Base-by-base conservation (phyloP, 1,140 invertebrate species). In the Drosophila eugracilis region DNA sequence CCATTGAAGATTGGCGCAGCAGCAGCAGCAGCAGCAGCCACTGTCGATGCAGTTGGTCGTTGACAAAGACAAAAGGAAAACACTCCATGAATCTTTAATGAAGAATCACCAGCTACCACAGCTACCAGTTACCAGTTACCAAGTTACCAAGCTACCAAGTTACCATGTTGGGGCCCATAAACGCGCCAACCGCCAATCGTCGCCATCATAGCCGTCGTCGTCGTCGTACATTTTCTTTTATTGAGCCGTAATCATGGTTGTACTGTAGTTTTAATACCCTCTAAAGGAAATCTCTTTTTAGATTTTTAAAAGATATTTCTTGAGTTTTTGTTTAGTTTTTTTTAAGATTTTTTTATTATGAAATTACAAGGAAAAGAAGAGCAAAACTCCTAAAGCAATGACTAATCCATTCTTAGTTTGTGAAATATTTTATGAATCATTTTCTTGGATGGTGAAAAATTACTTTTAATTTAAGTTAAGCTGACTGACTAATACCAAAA, bases 11-110 rank as follows among this genome's bases (percentile, higher is more conserved):
- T 80, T 85, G 80, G 72, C 75, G 75, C 60, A 58, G 66, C 81
- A 71, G 74, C 81, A 59, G 52, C 65, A 69, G 52, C 65, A 53
- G 24, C 55, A 53, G 41, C 67, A 34, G 54, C 15, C 26, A 41
- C 7, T 4, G 63, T 47, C 52, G 53, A 55, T 58, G 75, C 37
- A 39, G 47, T 55, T 77, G 57, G 45, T 52, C 65, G 48, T 60
- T 52, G 26, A 71, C 67, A 41, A 42, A 69, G 21, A 52, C 76
- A 69, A 73, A 85, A 81, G 81, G 85, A 85, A 85, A 85, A 89
- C 84, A 89, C 84, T 74, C 78, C 79, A 89, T 89, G 84, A 89
- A 89, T 89, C 84, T 89, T 84, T 89, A 89, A 89, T 89, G 84
- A 89, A 89, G 84, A 89, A 89, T 89, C 57, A 78, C 54, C 45